Conservation (phyloP, 2,113 vertebrate species). For the Hystrix brachyura region DNA sequence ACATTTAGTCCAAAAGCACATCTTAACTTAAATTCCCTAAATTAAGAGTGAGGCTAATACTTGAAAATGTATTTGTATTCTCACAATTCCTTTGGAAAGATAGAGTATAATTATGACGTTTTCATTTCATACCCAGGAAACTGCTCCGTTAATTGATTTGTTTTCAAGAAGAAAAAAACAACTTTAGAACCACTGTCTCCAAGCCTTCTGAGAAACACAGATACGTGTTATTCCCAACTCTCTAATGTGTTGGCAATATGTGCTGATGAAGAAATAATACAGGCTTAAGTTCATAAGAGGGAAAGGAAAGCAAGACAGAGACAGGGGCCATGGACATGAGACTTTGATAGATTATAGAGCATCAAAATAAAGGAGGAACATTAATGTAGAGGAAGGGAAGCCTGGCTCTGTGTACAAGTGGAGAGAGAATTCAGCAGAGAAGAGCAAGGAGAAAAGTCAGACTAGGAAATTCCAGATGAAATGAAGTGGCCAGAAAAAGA, state of each 20-base stretch:
- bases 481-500: background rate
- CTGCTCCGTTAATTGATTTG: background rate
- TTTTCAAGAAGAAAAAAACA: background rate
- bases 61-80: background rate
- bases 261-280: background rate
- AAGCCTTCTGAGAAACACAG: background rate
- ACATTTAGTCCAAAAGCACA: background rate
- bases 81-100: background rate
- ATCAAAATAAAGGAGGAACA: background rate
- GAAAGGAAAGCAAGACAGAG: background rate
- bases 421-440: background rate
- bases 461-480: background rate
- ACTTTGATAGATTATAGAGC: background rate
- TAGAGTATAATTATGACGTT: background rate
- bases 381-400: background rate
- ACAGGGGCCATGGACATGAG: background rate
- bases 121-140: background rate
- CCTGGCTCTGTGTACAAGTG: background rate
- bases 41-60: background rate
- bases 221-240: background rate
- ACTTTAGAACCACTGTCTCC: background rate
- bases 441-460: background rate
- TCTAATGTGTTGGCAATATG: background rate
- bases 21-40: slow-evolving; percentile 13
- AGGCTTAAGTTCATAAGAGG: background rate